Base-by-base conservation (phyloP, 2,888 invertebrate species). In the Euclidia mi region DNA sequence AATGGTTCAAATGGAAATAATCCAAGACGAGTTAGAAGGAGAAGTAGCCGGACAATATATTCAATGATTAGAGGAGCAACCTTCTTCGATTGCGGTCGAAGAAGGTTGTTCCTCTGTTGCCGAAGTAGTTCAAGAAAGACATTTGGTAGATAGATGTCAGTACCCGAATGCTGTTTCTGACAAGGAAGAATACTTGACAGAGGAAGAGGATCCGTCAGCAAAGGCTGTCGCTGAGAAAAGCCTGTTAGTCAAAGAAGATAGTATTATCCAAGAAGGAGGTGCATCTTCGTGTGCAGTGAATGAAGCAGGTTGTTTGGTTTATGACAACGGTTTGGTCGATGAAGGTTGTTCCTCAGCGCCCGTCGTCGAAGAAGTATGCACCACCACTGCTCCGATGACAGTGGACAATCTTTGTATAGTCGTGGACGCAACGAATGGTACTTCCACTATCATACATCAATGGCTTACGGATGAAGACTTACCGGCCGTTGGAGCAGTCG, bases 1-100 rank as follows among this genome's bases (percentile, higher is more conserved):
- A 29, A 73, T 88, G 18, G 76, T 88, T 0, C 80, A 88, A 51
- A 83, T 91, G 78, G 87, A 89, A 40, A 85, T 90, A 1, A 85
- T 88, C 2, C 79, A 78, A 0, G 82, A 88, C 3, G 87, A 85
- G 17, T 63, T 89, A 0, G 85, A 84, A 7, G 76, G 73, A 0
- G 82, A 81, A 7, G 86, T 84, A 9, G 74, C 78, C 1, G 82
- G 69, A 4, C 66, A 78, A 29, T 72, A 70, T 35, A 67, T 72
- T 55, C 51, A 70, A 65, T 72, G 67, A 72, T 67, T 56, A 50
- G 14, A 44, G 15, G 12, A 42, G 14, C 47, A 44, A 43, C 43
- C 38, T 55, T 38, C 42, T 20, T 11, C 9, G 18, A 34, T 32
- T 12, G n/a, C 0, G 20, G 44, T 43, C 52, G 40, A 41, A 28